Percentiles rank a stretch among this genome's conserved stretches.
Evolutionary conservation across 2,888 invertebrate species (phyloP).

Genomic region (Lamproptera curius): DNA sequence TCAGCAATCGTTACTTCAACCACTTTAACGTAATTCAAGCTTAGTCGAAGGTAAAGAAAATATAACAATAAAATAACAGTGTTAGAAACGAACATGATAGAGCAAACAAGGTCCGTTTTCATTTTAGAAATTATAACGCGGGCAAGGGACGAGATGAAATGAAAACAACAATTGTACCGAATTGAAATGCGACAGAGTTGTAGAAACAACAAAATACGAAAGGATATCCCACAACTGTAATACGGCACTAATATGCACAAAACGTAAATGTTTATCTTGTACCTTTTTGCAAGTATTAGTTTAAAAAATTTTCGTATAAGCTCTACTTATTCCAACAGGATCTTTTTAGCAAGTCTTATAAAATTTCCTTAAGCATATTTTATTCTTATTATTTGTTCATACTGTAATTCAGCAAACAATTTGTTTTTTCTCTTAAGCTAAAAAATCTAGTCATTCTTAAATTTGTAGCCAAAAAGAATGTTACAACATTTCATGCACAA

Average conservation of each 20-base stretch:
- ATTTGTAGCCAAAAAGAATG: no score
- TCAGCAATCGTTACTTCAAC: conserved; percentile 4
- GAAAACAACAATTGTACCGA: conserved; percentile 42
- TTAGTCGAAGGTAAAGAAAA: conserved; percentile 20
- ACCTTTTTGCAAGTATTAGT: no score
- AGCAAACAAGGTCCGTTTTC: conserved; percentile 27
- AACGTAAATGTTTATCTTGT: no score
- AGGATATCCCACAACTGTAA: conserved; percentile 28
- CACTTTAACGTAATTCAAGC: conserved; percentile 16
- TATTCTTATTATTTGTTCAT: no score
- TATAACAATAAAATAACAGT: conserved; percentile 22
- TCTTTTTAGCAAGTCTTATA: no score
- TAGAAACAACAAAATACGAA: conserved; percentile 44
- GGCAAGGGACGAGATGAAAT: conserved; percentile 34
- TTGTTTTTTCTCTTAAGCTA: no score
- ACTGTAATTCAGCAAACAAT: no score
- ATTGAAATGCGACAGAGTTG: conserved; percentile 46
- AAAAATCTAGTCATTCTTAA: no score
- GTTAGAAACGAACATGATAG: conserved; percentile 14
- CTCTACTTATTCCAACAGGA: no score
- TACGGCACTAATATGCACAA: background rate
- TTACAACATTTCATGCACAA: no score
- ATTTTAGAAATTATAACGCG: conserved; percentile 30
- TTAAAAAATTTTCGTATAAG: no score
- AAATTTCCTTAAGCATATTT: no score